Base-by-base conservation (phyloP, 64 coral and sea anemone species). In the Dendrophyllia cribrosa region DNA sequence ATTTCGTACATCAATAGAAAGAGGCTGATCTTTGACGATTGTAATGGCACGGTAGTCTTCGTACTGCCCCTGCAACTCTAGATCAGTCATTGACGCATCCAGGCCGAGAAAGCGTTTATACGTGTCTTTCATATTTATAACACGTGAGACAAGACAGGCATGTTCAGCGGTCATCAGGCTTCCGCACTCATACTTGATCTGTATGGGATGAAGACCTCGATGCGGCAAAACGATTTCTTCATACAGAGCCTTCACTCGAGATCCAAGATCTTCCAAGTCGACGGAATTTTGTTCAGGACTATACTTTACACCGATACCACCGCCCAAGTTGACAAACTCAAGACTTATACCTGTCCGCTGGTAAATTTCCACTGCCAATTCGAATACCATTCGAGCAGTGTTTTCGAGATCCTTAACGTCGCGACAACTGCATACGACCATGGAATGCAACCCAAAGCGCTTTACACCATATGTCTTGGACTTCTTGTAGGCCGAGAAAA, bases 261-360 rank as follows among this genome's bases (percentile, higher is more conserved):
- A 3, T 5, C 59, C 58, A 4, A 86, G 62, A 47, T 51, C 46
- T n/a, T 20, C 9, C 7, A 66, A 16, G 64, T 86, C 64, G 83
- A 86, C 49, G 13, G 44, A 11, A 12, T 86, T 20, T 19, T 86
- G 22, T 12, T 86, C 62, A 51, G 63, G 83, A 9, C 17, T 8
- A 16, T 86, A 86, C 45, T 66, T 66, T 9, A 86, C 67, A n/a
- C 62, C 83, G 3, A 86, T 86, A 6, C 83, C 83, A 52, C 83
- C 83, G 14, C 83, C 83, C 62, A 86, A 10, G 23, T 86, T 51
- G 9, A 86, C 62, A 19, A 86, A 70, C 19, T 86, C 83, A 51
- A 69, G 22, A 14, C 25, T 24, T 5, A 86, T 48, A 17, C 59
- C 62, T 23, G 67, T 66, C 64, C 50, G 16, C 60, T n/a, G 20